Conservation (phyloP, 2,797 vertebrate species). For the Sarcophilus harrisii region DNA sequence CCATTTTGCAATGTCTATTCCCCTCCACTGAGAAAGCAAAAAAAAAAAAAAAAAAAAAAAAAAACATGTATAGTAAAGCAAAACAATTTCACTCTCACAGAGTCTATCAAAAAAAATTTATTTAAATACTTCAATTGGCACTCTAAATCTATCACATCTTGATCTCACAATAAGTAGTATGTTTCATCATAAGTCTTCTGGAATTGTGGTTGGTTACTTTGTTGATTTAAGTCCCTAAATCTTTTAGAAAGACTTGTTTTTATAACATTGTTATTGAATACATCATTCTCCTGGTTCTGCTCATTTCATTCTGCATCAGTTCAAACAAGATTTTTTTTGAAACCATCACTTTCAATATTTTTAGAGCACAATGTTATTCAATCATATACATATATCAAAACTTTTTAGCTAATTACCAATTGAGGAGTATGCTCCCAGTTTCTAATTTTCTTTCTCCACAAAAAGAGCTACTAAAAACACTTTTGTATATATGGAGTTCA, state of each 20-base stretch:
- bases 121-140: background rate
- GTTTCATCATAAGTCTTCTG: background rate
- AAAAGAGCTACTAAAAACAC: background rate
- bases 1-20: background rate
- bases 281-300: background rate
- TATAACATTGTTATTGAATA: background rate
- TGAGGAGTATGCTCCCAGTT: background rate
- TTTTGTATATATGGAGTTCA: background rate
- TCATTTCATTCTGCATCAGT: background rate
- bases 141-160: background rate
- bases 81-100: background rate
- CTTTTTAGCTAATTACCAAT: background rate
- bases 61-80: background rate
- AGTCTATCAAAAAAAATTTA: background rate
- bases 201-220: background rate
- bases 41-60: background rate
- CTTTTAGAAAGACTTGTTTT: background rate
- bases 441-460: background rate
- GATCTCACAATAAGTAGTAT: background rate
- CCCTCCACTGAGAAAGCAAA: background rate
- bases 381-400: background rate
- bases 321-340: background rate
- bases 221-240: background rate
- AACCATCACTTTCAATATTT: background rate
- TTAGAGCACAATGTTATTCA: background rate